These are phyloP conservation scores for Corythoichthys intestinalis DNA, from an alignment of 2,113 vertebrate species.

Conservation along the genomic window DNA sequence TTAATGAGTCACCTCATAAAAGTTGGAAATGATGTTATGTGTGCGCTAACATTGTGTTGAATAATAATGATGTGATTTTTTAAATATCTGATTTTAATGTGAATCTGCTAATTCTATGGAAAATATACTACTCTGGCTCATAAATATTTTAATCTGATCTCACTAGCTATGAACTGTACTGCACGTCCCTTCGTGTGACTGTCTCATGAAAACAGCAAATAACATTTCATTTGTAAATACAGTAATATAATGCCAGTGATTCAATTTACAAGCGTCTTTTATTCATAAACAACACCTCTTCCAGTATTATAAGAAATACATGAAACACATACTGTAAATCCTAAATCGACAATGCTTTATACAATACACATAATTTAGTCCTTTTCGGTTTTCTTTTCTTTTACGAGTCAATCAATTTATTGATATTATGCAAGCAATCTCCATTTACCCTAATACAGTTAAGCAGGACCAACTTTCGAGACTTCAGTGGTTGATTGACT, in stretches of 20 bases:
- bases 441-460: neutral
- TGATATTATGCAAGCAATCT: slow-evolving; percentile 15
- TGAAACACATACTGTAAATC: neutral
- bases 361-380: neutral
- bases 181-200: too few species aligned
- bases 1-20: too few species aligned
- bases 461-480: slow-evolving; percentile 67
- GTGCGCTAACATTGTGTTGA: too few species aligned
- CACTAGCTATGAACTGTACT: too few species aligned
- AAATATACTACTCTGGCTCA: too few species aligned
- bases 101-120: too few species aligned
- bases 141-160: too few species aligned
- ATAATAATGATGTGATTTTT: too few species aligned
- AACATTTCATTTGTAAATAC: neutral
- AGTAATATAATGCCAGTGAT: neutral
- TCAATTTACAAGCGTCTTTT: neutral
- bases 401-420: slow-evolving; percentile 13
- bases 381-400: neutral
- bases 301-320: neutral
- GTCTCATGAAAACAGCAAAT: neutral
- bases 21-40: too few species aligned
- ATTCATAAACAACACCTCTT: neutral
- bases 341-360: neutral
- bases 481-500: slow-evolving; percentile 70
- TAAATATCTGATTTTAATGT: too few species aligned